Percentiles rank a stretch among this genome's conserved stretches.
Conservation (phyloP, 2,888 invertebrate species). For the Rotaria magnacalcarata region DNA sequence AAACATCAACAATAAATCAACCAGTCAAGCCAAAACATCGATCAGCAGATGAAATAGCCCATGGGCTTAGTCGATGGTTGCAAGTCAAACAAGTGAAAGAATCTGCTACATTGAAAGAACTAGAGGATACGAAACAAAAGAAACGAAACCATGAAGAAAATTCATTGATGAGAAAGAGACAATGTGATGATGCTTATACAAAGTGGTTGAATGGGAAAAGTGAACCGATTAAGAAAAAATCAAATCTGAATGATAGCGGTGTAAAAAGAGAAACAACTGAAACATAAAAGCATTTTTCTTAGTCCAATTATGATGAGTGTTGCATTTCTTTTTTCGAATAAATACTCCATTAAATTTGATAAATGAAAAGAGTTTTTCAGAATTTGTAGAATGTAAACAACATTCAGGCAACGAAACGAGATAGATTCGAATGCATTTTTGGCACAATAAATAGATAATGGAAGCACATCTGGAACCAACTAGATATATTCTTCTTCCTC, state of each 20-base stretch:
- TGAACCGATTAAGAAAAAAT: not conserved
- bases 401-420: no score
- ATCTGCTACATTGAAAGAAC: not conserved
- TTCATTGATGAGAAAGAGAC: not conserved
- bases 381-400: no score
- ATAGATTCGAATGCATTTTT: no score
- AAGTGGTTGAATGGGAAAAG: not conserved
- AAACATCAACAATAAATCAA: not conserved
- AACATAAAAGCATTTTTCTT: not conserved
- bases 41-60: not conserved
- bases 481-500: no score
- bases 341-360: no score
- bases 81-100: not conserved
- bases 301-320: not conserved
- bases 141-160: not conserved
- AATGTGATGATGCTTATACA: not conserved
- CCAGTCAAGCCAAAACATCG: not conserved
- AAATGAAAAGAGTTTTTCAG: no score
- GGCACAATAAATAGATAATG: no score
- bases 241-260: not conserved
- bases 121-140: not conserved
- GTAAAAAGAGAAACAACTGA: not conserved
- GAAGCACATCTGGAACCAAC: no score
- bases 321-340: no score
- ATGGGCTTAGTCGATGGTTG: not conserved